These are phyloP conservation scores for Steromphala cineraria DNA, from an alignment of 2,888 invertebrate genomes.

Conservation along the genomic window DNA sequence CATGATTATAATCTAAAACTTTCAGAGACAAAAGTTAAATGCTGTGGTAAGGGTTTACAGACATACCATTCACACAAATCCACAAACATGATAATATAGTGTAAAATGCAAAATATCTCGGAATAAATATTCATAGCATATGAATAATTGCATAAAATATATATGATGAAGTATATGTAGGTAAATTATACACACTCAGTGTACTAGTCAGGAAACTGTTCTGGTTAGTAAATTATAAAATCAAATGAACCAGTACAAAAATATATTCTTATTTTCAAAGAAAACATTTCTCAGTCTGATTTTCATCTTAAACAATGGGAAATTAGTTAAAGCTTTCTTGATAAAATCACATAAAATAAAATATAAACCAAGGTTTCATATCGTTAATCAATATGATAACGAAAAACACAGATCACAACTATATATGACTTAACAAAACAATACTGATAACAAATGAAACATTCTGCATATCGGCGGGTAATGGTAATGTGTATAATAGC, in stretches of 20 bases:
- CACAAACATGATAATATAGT: neutral
- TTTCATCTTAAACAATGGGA: no score
- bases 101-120: neutral
- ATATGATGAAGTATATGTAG: neutral
- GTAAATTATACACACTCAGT: no score
- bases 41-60: no score
- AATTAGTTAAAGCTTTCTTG: neutral
- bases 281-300: neutral
- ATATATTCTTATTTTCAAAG: neutral
- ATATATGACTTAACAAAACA: neutral
- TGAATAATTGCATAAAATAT: constrained; percentile 6
- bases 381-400: no score
- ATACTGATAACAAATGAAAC: neutral
- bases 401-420: neutral
- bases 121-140: neutral
- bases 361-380: neutral
- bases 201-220: no score
- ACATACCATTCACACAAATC: neutral
- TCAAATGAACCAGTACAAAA: neutral
- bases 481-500: neutral
- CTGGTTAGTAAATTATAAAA: neutral
- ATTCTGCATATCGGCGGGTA: neutral
- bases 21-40: no score
- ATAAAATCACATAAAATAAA: neutral
- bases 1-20: no score